These are phyloP conservation scores for Pemphigus obesinymphae DNA, from an alignment of 1,140 invertebrate genomes.

Conservation along the genomic window DNA sequence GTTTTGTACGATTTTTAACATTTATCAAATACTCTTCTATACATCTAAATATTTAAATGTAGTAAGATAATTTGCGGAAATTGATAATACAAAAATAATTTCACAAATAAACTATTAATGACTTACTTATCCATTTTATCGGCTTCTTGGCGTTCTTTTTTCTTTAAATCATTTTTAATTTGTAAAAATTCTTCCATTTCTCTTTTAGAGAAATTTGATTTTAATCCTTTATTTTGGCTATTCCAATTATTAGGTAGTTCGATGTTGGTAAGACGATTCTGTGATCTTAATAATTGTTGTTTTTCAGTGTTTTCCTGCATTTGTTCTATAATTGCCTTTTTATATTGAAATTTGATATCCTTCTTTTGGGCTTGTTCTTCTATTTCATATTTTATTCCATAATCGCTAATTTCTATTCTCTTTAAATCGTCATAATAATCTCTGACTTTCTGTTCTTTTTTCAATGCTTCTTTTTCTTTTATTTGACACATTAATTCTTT, in stretches of 20 bases:
- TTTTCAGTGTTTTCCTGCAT: not conserved
- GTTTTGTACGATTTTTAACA: not conserved
- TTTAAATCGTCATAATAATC: conserved; percentile 3
- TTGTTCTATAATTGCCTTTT: not conserved
- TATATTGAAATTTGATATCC: not conserved
- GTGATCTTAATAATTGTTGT: too few species aligned
- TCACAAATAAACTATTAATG: too few species aligned
- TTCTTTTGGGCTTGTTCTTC: not conserved
- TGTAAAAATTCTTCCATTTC: not conserved
- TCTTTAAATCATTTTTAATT: not conserved
- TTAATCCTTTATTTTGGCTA: not conserved
- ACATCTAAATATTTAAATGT: not conserved
- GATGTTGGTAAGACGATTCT: too few species aligned
- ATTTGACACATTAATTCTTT: conserved; percentile 18
- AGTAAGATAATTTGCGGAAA: not conserved
- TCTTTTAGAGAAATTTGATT: not conserved
- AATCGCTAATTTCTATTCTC: not conserved
- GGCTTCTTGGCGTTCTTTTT: not conserved
- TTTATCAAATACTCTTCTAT: not conserved
- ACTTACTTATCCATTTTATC: not conserved
- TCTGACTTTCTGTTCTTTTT: not conserved
- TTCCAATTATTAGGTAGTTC: not conserved
- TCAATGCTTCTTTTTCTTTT: conserved; percentile 5
- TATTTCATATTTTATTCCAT: not conserved
- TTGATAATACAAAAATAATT: not conserved